phyloP scores from a whole-genome alignment of 2,888 invertebrate species.

The Neocrepidodera transversa region DNA sequence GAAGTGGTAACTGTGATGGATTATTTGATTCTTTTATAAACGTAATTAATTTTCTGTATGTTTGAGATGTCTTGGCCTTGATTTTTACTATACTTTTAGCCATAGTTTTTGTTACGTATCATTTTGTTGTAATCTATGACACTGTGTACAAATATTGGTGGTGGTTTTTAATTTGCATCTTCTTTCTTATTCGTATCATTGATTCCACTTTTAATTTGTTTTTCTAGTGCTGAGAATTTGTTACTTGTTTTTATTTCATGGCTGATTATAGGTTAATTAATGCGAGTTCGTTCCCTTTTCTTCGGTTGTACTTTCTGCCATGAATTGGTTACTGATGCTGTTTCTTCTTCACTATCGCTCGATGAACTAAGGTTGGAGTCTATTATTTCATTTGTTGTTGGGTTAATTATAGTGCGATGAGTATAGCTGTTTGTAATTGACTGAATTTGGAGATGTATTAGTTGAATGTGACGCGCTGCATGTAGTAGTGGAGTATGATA shows the following conservation, averaged over 20 bases:
- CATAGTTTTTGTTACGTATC: constrained; percentile 8
- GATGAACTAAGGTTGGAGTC: neutral
- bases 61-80: neutral
- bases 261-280: neutral
- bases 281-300: neutral
- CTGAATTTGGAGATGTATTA: too few species aligned
- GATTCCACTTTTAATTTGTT: neutral
- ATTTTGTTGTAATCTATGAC: neutral
- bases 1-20: constrained; percentile 5
- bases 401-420: neutral
- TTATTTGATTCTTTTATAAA: neutral
- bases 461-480: too few species aligned
- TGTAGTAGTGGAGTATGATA: too few species aligned
- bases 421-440: neutral
- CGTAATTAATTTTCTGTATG: constrained; percentile 8
- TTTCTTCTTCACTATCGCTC: constrained; percentile 1
- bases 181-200: neutral
- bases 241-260: constrained; percentile 1
- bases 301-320: neutral
- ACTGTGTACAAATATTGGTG: constrained; percentile 5
- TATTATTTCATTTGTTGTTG: neutral
- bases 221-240: constrained; percentile 1
- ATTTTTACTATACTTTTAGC: constrained; percentile 12
- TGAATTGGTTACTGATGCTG: neutral
- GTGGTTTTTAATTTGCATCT: neutral